These are phyloP conservation scores for Caranx ignobilis DNA, from an alignment of 2,113 vertebrate species.

Conservation along the genomic window DNA sequence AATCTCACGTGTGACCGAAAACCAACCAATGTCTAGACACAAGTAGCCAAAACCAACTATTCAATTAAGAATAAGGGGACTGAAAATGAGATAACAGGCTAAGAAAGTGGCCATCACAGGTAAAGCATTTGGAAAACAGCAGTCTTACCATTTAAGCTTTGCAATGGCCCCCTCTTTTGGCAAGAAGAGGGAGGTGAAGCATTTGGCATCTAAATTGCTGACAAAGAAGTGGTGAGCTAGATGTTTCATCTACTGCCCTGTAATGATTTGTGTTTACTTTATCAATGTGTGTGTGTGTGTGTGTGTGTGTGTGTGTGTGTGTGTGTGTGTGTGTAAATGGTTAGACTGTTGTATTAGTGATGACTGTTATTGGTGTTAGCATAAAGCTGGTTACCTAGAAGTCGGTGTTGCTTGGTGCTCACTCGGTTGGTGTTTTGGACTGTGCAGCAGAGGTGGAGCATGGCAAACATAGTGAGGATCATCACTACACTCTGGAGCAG, in stretches of 20 bases:
- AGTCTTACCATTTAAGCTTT: constrained; percentile 28
- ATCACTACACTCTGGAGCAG: constrained; percentile 88
- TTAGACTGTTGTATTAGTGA: not conserved
- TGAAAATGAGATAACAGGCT: not conserved
- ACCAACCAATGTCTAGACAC: not conserved
- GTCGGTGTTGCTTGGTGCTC: constrained; percentile 83
- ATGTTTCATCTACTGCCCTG: not conserved
- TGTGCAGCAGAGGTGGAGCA: constrained; percentile 86
- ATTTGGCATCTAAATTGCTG: constrained; percentile 9
- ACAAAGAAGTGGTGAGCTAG: not conserved
- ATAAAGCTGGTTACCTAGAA: constrained; percentile 79
- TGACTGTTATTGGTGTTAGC: not conserved
- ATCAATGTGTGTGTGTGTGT: not conserved
- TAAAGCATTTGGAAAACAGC: not conserved
- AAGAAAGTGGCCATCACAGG: not conserved
- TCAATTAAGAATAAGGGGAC: not conserved
- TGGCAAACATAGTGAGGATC: constrained; percentile 86
- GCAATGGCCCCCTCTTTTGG: constrained; percentile 81
- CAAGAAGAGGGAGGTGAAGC: constrained; percentile 27
- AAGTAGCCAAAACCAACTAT: not conserved
- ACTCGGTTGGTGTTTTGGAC: constrained; percentile 82
- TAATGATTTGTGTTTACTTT: not conserved
- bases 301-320: rapidly evolving
- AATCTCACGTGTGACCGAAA: not conserved
- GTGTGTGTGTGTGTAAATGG: rapidly evolving